Evolutionary conservation across 2,113 vertebrate species (phyloP).

Genomic region (Pteruthius melanotis): DNA sequence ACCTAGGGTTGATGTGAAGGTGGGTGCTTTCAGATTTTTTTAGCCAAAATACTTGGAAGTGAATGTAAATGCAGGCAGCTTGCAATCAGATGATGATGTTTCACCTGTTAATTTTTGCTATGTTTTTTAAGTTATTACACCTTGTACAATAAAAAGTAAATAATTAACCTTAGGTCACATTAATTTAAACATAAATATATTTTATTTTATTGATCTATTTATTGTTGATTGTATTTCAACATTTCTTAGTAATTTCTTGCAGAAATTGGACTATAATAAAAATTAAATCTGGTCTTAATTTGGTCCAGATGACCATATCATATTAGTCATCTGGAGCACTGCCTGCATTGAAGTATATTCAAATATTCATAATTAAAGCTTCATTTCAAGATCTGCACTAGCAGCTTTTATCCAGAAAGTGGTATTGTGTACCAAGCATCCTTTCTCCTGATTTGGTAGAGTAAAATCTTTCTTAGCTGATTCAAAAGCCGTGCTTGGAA

Average conservation of each 20-base stretch:
- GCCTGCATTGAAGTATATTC: background rate
- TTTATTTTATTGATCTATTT: background rate
- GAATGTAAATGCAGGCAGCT: background rate
- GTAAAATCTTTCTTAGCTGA: background rate
- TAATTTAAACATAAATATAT: background rate
- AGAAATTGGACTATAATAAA: background rate
- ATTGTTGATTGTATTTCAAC: background rate
- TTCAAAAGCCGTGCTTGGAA: background rate
- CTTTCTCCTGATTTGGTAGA: background rate
- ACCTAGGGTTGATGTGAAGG: background rate
- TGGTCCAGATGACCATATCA: background rate
- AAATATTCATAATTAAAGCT: background rate
- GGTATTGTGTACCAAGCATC: background rate
- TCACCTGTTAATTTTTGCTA: background rate
- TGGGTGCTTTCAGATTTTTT: background rate
- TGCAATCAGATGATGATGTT: background rate
- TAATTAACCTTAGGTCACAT: background rate
- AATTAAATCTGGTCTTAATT: background rate
- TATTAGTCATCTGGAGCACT: background rate
- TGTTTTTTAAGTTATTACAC: background rate
- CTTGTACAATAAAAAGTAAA: background rate
- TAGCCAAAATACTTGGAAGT: background rate
- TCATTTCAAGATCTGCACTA: background rate
- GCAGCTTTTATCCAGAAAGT: background rate
- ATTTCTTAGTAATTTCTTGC: background rate